Conservation (phyloP, 1,140 invertebrate genomes). For the Drosophila bipectinata region DNA sequence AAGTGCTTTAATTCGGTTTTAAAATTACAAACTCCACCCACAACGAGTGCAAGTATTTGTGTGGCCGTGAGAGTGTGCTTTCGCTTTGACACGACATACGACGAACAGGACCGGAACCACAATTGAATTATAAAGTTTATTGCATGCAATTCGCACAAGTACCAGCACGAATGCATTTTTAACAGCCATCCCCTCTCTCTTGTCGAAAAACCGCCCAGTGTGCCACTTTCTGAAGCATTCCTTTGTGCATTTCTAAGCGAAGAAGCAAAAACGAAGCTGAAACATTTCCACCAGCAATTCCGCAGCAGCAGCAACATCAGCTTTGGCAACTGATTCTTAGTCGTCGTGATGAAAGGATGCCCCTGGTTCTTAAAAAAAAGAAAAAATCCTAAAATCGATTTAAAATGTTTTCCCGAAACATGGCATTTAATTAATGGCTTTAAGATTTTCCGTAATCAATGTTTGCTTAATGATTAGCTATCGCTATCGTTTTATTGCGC, state of each 20-base stretch:
- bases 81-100: conserved; percentile 51
- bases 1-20: conserved; percentile 35
- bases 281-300: conserved; percentile 42
- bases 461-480: conserved; percentile 47
- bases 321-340: conserved; percentile 22
- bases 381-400: background rate
- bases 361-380: background rate
- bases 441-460: conserved; percentile 58
- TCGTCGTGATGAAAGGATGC: conserved; percentile 2
- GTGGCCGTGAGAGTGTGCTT: conserved; percentile 12
- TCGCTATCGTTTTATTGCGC: conserved; percentile 59
- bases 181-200: conserved; percentile 19
- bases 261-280: conserved; percentile 17
- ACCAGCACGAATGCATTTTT: conserved; percentile 62
- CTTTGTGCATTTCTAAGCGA: conserved; percentile 67
- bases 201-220: background rate
- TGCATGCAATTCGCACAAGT: conserved; percentile 53
- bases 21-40: conserved; percentile 12
- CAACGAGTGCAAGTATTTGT: conserved; percentile 17
- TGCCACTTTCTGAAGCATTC: conserved; percentile 30
- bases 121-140: conserved; percentile 75
- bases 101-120: conserved; percentile 28
- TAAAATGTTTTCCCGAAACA: background rate
- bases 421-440: conserved; percentile 49
- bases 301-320: conserved; percentile 9